A percentile compares a stretch with the other conserved stretches of the same genome.
phyloP scores from a whole-genome alignment of 2,888 invertebrate genomes.

The Hemithea aestivaria region DNA sequence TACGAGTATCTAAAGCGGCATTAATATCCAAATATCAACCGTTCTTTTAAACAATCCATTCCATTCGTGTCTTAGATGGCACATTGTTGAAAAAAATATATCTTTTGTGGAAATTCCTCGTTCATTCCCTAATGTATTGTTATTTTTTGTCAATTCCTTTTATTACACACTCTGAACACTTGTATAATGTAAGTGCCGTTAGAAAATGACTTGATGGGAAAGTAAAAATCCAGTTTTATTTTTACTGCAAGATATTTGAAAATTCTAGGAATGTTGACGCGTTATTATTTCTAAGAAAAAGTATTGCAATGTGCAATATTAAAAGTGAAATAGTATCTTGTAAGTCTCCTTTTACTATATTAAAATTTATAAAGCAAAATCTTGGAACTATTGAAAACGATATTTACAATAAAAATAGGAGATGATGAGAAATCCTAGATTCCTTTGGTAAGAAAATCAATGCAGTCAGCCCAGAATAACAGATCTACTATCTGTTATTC shows the following conservation, averaged over 20 bases:
- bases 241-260: slow-evolving; percentile 5
- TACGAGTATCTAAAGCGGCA: not conserved
- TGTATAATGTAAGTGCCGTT: slow-evolving; percentile 23
- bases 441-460: too few relatives aligned
- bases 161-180: slow-evolving; percentile 28
- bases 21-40: slow-evolving; percentile 6
- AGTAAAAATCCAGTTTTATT: slow-evolving; percentile 18
- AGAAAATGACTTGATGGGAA: slow-evolving; percentile 21
- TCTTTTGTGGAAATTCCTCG: slow-evolving; percentile 8
- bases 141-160: slow-evolving; percentile 29
- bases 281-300: slow-evolving; percentile 11
- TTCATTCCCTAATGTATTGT: slow-evolving; percentile 25
- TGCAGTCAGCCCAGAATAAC: too few relatives aligned
- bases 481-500: too few relatives aligned
- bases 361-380: too few relatives aligned
- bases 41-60: slow-evolving; percentile 18
- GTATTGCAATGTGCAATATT: slow-evolving; percentile 7
- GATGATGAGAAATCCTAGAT: too few relatives aligned
- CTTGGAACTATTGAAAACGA: too few relatives aligned
- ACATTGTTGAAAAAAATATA: slow-evolving; percentile 8
- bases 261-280: slow-evolving; percentile 11
- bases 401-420: too few relatives aligned
- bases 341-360: too few relatives aligned
- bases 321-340: slow-evolving; percentile 5
- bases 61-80: slow-evolving; percentile 4